These are phyloP conservation scores for Ataeniobius toweri DNA, from an alignment of 2,797 vertebrate species.

Conservation along the genomic window DNA sequence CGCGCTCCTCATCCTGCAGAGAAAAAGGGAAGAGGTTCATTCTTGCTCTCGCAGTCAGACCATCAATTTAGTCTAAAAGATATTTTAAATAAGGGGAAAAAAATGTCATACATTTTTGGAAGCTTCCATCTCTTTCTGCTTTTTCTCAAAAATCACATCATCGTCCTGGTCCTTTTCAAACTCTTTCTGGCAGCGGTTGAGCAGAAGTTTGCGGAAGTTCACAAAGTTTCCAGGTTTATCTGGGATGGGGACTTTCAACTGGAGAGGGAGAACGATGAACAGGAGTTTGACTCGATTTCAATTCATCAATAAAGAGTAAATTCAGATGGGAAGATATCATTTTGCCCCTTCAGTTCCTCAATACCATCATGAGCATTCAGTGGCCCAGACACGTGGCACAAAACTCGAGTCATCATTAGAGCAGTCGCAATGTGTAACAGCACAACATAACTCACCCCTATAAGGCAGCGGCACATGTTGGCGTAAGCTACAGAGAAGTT, in stretches of 20 bases:
- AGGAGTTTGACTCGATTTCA: not conserved
- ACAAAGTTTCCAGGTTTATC: conserved; percentile 93
- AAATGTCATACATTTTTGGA: conserved; percentile 81
- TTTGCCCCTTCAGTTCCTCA: conserved; percentile 55
- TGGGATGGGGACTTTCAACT: conserved; percentile 95
- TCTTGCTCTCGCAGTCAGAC: not conserved
- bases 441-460: conserved; percentile 85
- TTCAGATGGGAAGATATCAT: not conserved
- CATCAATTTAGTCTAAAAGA: not conserved
- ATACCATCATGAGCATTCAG: conserved; percentile 49
- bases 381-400: conserved; percentile 64
- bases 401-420: conserved; percentile 52
- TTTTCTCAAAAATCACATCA: conserved; percentile 94
- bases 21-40: not conserved
- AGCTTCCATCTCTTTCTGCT: conserved; percentile 95
- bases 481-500: conserved; percentile 99
- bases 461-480: conserved; percentile 99
- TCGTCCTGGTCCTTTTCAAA: conserved; percentile 99
- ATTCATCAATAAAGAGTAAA: not conserved
- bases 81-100: not conserved
- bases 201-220: conserved; percentile 96
- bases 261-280: not conserved
- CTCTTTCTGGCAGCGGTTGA: conserved; percentile 99
- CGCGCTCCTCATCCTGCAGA: conserved; percentile 87
- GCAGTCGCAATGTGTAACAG: not conserved